These are phyloP conservation scores for Platysternon megacephalum DNA, from an alignment of 2,113 vertebrate genomes.

Conservation along the genomic window DNA sequence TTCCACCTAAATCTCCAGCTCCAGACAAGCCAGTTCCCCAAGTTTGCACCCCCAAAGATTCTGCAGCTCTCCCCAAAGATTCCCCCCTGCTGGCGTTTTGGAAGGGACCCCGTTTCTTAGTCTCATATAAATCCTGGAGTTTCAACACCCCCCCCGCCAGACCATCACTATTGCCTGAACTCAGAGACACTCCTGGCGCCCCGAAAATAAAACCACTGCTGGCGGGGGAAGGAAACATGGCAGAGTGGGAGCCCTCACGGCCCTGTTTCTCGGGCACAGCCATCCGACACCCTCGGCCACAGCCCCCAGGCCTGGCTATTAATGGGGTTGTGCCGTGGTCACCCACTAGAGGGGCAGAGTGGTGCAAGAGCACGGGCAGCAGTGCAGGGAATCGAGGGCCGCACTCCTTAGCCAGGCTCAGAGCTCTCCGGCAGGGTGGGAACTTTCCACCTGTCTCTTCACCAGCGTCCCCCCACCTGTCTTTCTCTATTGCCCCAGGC, in stretches of 20 bases:
- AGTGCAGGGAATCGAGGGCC: background rate
- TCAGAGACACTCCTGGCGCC: no score
- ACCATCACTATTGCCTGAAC: background rate
- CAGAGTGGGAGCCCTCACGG: no score
- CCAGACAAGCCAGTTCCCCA: background rate
- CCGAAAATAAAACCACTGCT: background rate
- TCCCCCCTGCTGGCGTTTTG: background rate
- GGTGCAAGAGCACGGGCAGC: background rate
- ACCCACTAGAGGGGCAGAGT: background rate
- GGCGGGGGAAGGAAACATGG: background rate
- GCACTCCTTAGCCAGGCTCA: background rate
- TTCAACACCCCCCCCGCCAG: background rate
- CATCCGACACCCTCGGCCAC: no score
- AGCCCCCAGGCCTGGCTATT: no score
- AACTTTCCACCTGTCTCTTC: background rate
- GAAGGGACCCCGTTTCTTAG: background rate
- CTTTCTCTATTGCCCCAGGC: background rate
- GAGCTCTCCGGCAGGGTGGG: no score
- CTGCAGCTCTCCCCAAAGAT: background rate
- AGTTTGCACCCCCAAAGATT: background rate
- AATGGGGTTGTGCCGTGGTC: no score
- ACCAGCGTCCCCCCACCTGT: background rate
- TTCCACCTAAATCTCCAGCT: background rate
- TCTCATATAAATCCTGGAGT: background rate
- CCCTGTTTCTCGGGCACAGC: no score